Evolutionary conservation across 2,113 vertebrate species (phyloP).

Genomic region (Lepisosteus osseus): DNA sequence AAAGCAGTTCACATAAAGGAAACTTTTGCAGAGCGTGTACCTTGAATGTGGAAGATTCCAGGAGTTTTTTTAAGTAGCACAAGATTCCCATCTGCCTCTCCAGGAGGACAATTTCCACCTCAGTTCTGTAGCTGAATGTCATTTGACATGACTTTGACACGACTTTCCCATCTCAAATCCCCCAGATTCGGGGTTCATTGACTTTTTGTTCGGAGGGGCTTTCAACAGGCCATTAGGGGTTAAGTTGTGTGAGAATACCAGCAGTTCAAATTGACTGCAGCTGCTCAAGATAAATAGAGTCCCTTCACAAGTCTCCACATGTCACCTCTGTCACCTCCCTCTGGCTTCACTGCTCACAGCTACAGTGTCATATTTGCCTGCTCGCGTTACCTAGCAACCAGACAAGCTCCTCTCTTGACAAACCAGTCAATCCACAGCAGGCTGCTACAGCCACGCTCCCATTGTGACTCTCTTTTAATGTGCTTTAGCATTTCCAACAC

Average conservation of each 20-base stretch:
- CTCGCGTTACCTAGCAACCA: background rate
- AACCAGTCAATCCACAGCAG: background rate
- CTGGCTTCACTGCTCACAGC: background rate
- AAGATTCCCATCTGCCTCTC: too few species aligned
- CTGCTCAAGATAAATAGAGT: conserved; percentile 3
- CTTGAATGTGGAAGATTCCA: too few species aligned
- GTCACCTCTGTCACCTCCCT: background rate
- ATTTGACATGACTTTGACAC: too few species aligned
- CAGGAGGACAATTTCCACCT: too few species aligned
- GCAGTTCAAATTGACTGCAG: conserved; percentile 6
- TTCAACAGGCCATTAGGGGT: too few species aligned
- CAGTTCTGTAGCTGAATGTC: too few species aligned
- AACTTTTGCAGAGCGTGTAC: too few species aligned
- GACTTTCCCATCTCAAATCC: too few species aligned
- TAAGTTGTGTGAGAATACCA: background rate
- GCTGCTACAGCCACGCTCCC: conserved; percentile 6
- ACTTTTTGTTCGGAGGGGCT: too few species aligned
- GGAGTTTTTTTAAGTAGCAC: too few species aligned
- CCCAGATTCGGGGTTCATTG: too few species aligned
- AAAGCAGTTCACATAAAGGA: too few species aligned
- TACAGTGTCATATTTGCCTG: background rate
- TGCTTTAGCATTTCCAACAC: background rate
- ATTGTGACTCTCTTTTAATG: background rate
- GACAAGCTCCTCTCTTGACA: background rate
- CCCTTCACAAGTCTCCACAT: conserved; percentile 15